A percentile compares a stretch with the other conserved stretches of the same genome.
These are phyloP conservation scores for Conus canariensis DNA, from an alignment of 2,888 invertebrate genomes.

Conservation along the genomic window DNA sequence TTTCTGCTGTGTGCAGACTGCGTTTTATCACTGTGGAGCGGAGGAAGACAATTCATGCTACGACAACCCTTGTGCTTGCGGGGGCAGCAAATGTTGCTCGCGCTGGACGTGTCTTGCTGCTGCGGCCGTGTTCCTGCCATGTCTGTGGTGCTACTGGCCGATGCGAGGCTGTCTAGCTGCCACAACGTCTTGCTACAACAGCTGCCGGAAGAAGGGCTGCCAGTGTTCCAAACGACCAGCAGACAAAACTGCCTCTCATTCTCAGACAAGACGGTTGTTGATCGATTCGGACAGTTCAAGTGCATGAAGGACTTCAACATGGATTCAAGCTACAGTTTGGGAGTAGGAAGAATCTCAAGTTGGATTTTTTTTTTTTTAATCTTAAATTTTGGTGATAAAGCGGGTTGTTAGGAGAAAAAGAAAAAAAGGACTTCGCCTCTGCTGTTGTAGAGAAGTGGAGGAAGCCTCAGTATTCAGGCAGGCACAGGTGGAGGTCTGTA, in stretches of 20 bases:
- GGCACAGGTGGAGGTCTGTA: background rate
- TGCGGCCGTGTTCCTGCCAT: constrained; percentile 89
- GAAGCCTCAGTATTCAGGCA: constrained; percentile 1
- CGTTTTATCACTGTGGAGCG: constrained; percentile 92
- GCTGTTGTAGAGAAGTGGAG: background rate
- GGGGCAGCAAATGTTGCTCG: constrained; percentile 84
- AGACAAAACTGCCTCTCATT: constrained; percentile 52
- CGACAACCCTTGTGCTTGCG: constrained; percentile 82
- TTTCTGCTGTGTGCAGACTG: constrained; percentile 92
- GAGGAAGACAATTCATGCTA: constrained; percentile 81
- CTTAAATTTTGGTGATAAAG: constrained; percentile 30
- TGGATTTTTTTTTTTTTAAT: constrained; percentile 10
- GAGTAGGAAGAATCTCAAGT: constrained; percentile 29
- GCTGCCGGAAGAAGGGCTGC: constrained; percentile 93
- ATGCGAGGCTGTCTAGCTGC: constrained; percentile 87
- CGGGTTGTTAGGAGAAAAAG: constrained; percentile 24
- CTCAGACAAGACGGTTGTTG: constrained; percentile 59
- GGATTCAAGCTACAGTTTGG: background rate
- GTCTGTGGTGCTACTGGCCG: constrained; percentile 96
- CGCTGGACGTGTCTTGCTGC: constrained; percentile 93
- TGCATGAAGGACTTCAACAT: constrained; percentile 51
- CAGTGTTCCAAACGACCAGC: constrained; percentile 82
- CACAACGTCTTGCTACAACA: constrained; percentile 86
- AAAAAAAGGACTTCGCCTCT: constrained; percentile 6
- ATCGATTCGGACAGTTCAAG: constrained; percentile 66